A percentile compares a stretch with the other conserved stretches of the same genome.
phyloP scores from a whole-genome alignment of 2,797 vertebrate genomes.

The Dermochelys coriacea region DNA sequence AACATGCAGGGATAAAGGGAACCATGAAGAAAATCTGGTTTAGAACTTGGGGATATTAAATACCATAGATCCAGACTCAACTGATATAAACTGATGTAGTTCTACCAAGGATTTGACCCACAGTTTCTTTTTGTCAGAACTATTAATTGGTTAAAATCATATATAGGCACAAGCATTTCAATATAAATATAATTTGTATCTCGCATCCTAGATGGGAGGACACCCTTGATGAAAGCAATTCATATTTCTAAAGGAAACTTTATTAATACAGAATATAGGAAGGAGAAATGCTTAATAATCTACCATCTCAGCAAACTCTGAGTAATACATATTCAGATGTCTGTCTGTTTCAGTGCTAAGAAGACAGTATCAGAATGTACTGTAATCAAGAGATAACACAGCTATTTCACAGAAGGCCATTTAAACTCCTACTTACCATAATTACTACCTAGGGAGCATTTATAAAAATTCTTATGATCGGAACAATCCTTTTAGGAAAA shows the following conservation, averaged over 20 bases:
- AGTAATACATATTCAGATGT: background rate
- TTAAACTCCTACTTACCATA: background rate
- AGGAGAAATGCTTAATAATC: conserved; percentile 45
- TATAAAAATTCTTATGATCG: background rate
- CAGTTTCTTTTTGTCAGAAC: background rate
- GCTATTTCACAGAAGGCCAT: background rate
- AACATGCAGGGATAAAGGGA: background rate
- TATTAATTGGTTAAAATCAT: too few relatives aligned
- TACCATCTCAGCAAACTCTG: background rate
- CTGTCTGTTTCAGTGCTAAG: conserved; percentile 4
- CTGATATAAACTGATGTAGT: background rate
- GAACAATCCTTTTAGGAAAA: conserved; percentile 45
- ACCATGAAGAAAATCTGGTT: background rate
- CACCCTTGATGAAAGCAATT: background rate
- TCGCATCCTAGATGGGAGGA: background rate
- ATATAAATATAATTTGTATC: background rate
- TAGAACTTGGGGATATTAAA: background rate
- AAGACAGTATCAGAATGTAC: conserved; percentile 41
- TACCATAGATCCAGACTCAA: background rate
- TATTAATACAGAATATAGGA: background rate
- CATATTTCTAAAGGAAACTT: background rate
- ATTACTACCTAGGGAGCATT: background rate
- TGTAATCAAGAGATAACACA: conserved; percentile 45
- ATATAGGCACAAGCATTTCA: background rate
- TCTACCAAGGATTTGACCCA: background rate